These are phyloP conservation scores for Pachydiplax longipennis DNA, from an alignment of 2,888 invertebrate species.

Conservation along the genomic window DNA sequence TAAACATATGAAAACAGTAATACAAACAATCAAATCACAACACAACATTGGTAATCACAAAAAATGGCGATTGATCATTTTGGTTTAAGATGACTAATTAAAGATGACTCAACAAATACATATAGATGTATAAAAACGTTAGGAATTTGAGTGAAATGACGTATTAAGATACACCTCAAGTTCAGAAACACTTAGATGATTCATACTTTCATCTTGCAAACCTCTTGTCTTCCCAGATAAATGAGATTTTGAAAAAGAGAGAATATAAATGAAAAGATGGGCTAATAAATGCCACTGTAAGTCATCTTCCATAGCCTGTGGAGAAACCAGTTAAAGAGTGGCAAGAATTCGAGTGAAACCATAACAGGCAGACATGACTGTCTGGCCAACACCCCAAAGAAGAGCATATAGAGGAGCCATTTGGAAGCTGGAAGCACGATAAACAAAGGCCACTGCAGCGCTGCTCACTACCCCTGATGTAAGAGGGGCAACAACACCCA, in stretches of 20 bases:
- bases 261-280: not conserved
- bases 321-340: slow-evolving; percentile 73
- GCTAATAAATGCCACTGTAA: not conserved
- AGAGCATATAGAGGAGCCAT: slow-evolving; percentile 93
- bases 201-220: not conserved
- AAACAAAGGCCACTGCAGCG: slow-evolving; percentile 93
- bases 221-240: not conserved
- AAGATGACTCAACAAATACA: not conserved
- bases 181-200: not conserved
- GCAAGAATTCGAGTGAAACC: slow-evolving; percentile 94
- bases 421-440: slow-evolving; percentile 84
- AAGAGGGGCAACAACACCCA: slow-evolving; percentile 89
- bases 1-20: not conserved
- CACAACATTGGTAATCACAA: not conserved
- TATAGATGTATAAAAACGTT: not conserved
- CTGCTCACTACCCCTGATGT: slow-evolving; percentile 89
- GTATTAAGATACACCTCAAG: not conserved
- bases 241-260: slow-evolving; percentile 15
- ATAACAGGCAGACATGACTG: slow-evolving; percentile 84
- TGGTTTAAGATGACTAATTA: not conserved
- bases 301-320: slow-evolving; percentile 57
- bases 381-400: slow-evolving; percentile 95
- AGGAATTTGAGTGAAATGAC: not conserved
- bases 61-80: not conserved
- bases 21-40: not conserved